Percentiles rank a stretch among this genome's conserved stretches.
Evolutionary conservation across 2,797 vertebrate genomes (phyloP).

Genomic region (Dipus sagitta): DNA sequence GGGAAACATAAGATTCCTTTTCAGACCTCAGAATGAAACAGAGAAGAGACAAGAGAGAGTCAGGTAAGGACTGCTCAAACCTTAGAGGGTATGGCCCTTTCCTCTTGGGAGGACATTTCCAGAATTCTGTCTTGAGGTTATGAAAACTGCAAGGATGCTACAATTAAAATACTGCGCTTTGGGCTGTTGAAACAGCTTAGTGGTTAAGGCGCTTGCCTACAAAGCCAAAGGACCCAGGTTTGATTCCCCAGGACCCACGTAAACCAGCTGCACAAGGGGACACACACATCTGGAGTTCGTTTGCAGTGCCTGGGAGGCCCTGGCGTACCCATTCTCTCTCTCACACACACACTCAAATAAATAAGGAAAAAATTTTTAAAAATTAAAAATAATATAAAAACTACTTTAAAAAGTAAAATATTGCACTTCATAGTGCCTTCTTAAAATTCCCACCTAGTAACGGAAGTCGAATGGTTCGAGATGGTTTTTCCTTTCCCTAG

Average conservation of each 20-base stretch:
- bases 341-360: no score
- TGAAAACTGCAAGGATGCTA: background rate
- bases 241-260: no score
- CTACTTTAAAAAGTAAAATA: background rate
- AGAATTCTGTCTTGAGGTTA: background rate
- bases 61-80: background rate
- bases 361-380: no score
- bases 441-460: slow-evolving; percentile 31
- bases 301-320: no score
- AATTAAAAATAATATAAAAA: background rate
- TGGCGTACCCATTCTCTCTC: no score
- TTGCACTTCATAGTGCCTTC: background rate
- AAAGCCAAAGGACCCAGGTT: no score
- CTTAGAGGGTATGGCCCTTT: background rate
- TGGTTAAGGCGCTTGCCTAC: no score
- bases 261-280: no score
- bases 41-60: background rate
- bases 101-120: background rate
- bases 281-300: no score
- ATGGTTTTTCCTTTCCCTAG: slow-evolving; percentile 65
- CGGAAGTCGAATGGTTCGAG: slow-evolving; percentile 36
- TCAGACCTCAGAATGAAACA: background rate
- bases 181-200: no score
- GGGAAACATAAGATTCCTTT: background rate
- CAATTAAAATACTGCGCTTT: background rate